These are phyloP conservation scores for Pedionomus torquatus DNA, from an alignment of 2,113 vertebrate species.

Conservation along the genomic window DNA sequence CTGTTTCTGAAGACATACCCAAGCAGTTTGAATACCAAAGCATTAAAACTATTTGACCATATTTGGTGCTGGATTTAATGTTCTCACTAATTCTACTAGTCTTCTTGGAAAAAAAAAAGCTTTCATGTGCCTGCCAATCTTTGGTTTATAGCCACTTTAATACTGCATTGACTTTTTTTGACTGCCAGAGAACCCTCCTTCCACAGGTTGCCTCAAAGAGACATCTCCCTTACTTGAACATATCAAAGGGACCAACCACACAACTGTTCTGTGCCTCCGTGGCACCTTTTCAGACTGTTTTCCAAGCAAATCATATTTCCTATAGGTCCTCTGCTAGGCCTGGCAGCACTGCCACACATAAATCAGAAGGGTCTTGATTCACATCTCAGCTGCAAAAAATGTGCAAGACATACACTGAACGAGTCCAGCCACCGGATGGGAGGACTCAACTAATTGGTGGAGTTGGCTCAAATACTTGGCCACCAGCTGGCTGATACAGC, in stretches of 20 bases:
- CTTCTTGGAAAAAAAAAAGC: not conserved
- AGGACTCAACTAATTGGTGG: conserved; percentile 57
- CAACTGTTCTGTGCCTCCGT: not conserved
- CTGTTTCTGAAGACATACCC: not conserved
- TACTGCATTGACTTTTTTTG: not conserved
- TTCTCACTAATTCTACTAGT: not conserved
- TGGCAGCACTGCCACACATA: not conserved
- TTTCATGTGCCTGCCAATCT: not conserved
- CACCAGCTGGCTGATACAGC: conserved; percentile 59
- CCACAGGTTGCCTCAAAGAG: not conserved
- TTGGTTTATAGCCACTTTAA: not conserved
- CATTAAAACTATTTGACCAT: not conserved
- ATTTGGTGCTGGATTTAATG: not conserved
- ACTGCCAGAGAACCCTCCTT: not conserved
- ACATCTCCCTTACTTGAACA: not conserved
- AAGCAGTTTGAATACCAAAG: not conserved
- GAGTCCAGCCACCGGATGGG: conserved; percentile 27
- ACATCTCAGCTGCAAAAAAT: conserved; percentile 44
- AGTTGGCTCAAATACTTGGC: conserved; percentile 26
- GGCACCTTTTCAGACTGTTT: not conserved
- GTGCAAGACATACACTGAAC: not conserved
- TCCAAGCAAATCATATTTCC: not conserved
- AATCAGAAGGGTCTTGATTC: not conserved
- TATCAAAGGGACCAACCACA: not conserved
- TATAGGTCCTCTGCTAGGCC: not conserved